These are phyloP conservation scores for Porites lutea DNA, from an alignment of 64 coral and sea anemone genomes.

Conservation along the genomic window DNA sequence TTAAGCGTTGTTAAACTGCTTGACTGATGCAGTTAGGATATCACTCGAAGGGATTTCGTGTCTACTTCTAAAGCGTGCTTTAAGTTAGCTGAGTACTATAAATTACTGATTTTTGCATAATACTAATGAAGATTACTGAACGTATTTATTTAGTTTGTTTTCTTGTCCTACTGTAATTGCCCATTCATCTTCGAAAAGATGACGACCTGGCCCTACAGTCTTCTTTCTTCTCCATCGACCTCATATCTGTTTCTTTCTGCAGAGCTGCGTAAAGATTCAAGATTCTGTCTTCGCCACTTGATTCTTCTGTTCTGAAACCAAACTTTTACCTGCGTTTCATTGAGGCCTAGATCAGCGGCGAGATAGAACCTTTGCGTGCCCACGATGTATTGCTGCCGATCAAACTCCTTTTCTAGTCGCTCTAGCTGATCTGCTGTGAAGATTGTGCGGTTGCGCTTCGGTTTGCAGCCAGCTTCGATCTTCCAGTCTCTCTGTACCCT, in stretches of 20 bases:
- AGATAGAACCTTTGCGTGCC: conserved; percentile 67
- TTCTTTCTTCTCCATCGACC: conserved; percentile 15
- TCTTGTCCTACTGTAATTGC: too few relatives aligned
- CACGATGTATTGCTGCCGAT: conserved; percentile 69
- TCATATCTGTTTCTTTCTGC: neutral
- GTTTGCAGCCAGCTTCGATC: neutral
- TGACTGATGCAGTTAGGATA: too few relatives aligned
- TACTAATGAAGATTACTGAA: too few relatives aligned
- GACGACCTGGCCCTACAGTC: too few relatives aligned
- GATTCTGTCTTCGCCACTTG: conserved; percentile 66
- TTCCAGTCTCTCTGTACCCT: neutral
- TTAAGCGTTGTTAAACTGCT: too few relatives aligned
- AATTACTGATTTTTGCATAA: too few relatives aligned
- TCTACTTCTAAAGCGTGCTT: too few relatives aligned
- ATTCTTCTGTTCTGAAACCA: conserved; percentile 79
- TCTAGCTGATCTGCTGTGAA: conserved; percentile 66
- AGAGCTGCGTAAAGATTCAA: neutral
- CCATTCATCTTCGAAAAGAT: too few relatives aligned
- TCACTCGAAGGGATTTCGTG: too few relatives aligned
- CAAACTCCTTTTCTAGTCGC: conserved; percentile 71
- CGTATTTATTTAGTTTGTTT: too few relatives aligned
- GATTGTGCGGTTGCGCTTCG: conserved; percentile 63
- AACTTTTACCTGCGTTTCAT: conserved; percentile 75
- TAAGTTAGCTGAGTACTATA: too few relatives aligned
- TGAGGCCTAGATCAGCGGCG: conserved; percentile 60